Base-by-base conservation (phyloP, 2,113 vertebrate species). In the Choloepus hoffmanni region DNA sequence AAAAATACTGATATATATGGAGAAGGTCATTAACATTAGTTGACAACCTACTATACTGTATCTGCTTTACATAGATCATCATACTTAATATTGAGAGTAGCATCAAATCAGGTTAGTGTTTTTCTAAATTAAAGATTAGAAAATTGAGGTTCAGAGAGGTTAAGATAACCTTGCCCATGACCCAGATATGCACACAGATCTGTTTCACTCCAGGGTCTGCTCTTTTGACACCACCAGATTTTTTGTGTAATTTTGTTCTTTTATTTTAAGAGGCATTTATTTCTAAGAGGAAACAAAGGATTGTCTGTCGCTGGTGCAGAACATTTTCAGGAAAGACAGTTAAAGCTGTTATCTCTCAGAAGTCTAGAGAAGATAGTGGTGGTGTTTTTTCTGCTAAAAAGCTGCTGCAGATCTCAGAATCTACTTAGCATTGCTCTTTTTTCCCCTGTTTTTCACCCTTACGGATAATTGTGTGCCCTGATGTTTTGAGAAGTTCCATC, bases 401-500 rank as follows among this genome's bases (percentile, higher is more conserved):
- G 70, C 1, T 2, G 2, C 4, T 30, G 21, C 1, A 19, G 5
- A 40, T 23, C 58, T 15, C n/a, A 28, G 40, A 48, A 24, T 6
- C 2, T 0, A 9, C 65, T 76, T 14, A 53, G 11, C 50, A 15
- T 5, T n/a, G 33, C 15, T 48, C 24, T 67, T 19, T 33, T 21
- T 77, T 62, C 45, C 14, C 7, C 14, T 40, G 12, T 77, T 53
- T 77, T 79, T 87, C 76, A 68, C 36, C 53, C n/a, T 86, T 95
- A 36, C 7, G 3, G 15, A 33, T 50, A 88, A 94, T 76, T 53
- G 45, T 11, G 13, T 36, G 55, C 24, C 60, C 45, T 48, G 33
- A 68, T 85, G 53, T 70, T 90, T 90, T 63, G 28, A 88, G 77
- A 92, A 90, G 33, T 93, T 77, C 40, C 21, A 53, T 74, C 43